These are phyloP conservation scores for Phytoseiulus persimilis DNA, from an alignment of 2,888 invertebrate genomes.

Conservation along the genomic window DNA sequence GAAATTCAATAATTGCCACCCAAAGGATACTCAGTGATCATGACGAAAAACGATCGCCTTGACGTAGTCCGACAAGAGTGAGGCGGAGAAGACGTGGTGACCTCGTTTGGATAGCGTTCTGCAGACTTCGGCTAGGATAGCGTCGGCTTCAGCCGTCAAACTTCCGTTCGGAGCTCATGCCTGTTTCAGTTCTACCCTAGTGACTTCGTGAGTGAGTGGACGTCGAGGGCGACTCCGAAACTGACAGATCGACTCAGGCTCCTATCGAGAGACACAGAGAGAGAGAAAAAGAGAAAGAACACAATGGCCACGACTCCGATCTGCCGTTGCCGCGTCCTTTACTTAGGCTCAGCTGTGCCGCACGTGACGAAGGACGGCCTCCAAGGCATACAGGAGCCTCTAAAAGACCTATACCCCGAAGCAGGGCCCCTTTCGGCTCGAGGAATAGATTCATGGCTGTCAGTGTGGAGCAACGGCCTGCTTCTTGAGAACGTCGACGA, in stretches of 20 bases:
- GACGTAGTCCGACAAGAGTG: not conserved
- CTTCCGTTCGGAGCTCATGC: not conserved
- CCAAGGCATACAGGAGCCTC: slow-evolving; percentile 91
- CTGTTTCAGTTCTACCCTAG: not conserved
- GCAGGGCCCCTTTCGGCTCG: slow-evolving; percentile 66
- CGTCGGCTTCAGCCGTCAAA: not conserved
- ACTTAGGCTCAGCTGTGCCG: slow-evolving; percentile 89
- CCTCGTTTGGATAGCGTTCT: not conserved
- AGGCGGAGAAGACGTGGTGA: not conserved
- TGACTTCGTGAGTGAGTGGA: not conserved
- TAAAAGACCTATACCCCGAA: slow-evolving; percentile 88
- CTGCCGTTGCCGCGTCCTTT: slow-evolving; percentile 89
- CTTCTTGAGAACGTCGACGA: slow-evolving; percentile 88
- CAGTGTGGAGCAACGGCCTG: slow-evolving; percentile 93
- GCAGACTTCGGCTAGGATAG: not conserved
- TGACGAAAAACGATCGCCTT: not conserved
- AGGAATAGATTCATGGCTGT: slow-evolving; percentile 90
- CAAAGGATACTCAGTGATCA: not conserved
- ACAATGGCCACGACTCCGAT: slow-evolving; percentile 72
- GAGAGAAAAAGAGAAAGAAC: not conserved
- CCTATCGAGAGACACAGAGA: too few relatives aligned
- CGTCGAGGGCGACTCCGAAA: not conserved
- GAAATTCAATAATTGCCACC: not conserved
- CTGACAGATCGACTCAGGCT: too few relatives aligned
- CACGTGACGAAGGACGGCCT: slow-evolving; percentile 95